Evolutionary conservation across 2,113 vertebrate species (phyloP), one percentile per base, ranked within the genome.

Genomic region (Orientallactaga bullata): DNA sequence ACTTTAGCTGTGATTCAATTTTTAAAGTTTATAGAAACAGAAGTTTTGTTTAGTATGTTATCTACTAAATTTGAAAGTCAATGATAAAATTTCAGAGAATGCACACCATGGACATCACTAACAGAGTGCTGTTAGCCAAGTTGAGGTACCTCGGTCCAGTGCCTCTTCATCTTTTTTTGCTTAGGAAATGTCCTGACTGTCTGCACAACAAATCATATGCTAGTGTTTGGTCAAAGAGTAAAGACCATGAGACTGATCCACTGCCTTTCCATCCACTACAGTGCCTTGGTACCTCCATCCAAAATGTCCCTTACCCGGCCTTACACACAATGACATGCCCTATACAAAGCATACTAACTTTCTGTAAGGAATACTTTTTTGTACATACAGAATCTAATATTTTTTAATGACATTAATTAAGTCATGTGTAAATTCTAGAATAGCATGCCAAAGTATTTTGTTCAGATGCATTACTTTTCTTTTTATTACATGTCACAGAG

Each of bases 1-100:
- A 55, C n/a, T n/a, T 51, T 51, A 51, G 7, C 51, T 51, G 51
- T 51, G 12, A 55, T 55, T 55, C 10, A 55, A 66, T 58, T 37
- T 28, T 68, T 73, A 95, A 83, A 11, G 8, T 24, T 39, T n/a
- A 28, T 28, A 23, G 65, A 23, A 37, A 74, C 23, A 7, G 28
- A 84, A 23, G 10, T 1, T 35, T 63, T n/a, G 92, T 93, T 73
- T 51, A 58, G 90, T 72, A 11, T 61, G 21, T 65, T 76, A 26
- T 26, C 47, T 63, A 37, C 17, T 71, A 88, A 96, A 73, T 81
- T 68, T 80, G 37, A 93, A 89, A 87, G n/a, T 47, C 32, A 60
- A 93, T 69, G 42, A 24, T 55, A 77, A 94, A 71, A 72, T 85
- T 69, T 73, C 24, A 39, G 91, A 81, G 47, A 85, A 69, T 47